Percentiles rank a stretch among this genome's conserved stretches.
Evolutionary conservation across 1,140 invertebrate species (phyloP).

Genomic region (Drosophila lini): DNA sequence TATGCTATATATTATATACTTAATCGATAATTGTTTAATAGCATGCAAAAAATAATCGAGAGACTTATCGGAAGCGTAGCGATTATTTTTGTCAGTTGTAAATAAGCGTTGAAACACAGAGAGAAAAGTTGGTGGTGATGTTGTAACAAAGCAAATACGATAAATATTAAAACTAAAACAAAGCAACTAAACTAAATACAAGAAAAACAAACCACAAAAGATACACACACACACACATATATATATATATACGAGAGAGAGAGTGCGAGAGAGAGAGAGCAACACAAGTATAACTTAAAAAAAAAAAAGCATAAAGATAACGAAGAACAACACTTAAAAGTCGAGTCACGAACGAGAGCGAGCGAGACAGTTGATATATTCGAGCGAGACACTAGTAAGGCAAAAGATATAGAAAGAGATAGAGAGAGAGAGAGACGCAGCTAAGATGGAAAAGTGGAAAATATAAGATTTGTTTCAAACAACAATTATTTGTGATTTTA

Average conservation of each 20-base stretch:
- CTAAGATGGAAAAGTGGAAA: not conserved
- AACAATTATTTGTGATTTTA: constrained; percentile 81
- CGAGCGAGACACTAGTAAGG: constrained; percentile 9
- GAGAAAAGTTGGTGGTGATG: not conserved
- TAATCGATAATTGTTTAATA: constrained; percentile 45
- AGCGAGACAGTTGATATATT: constrained; percentile 31
- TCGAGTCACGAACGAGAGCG: constrained; percentile 15
- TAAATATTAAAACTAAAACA: constrained; percentile 13
- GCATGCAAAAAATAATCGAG: constrained; percentile 15
- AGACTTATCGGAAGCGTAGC: constrained; percentile 10
- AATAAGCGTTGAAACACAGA: constrained; percentile 47
- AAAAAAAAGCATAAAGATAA: not conserved
- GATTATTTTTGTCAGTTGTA: constrained; percentile 39
- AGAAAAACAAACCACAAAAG: constrained; percentile 4
- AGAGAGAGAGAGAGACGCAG: not conserved
- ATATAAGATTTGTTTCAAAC: constrained; percentile 75
- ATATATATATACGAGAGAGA: constrained; percentile 26
- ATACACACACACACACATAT: constrained; percentile 18
- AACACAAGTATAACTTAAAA: constrained; percentile 39
- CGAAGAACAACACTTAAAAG: not conserved
- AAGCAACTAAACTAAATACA: constrained; percentile 19
- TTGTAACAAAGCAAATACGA: constrained; percentile 13
- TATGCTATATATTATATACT: constrained; percentile 34
- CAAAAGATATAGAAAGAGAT: constrained; percentile 19
- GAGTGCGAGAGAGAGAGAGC: constrained; percentile 20